A percentile compares a stretch with the other conserved stretches of the same genome.
Conservation (phyloP, 2,888 invertebrate species). For the Andrena camellia region DNA sequence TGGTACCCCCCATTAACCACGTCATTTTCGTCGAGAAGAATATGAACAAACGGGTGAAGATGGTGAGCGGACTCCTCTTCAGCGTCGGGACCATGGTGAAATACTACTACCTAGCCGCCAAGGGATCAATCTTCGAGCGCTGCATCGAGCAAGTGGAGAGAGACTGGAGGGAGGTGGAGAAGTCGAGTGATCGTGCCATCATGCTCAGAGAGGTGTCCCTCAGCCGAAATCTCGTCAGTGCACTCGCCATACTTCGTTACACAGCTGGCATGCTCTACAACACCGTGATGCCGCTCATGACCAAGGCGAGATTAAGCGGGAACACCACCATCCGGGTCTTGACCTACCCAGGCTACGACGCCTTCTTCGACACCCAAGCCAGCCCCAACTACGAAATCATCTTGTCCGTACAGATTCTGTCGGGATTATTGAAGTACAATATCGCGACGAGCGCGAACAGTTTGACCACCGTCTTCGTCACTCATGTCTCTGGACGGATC, state of each 20-base stretch:
- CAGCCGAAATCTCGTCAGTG: conserved; percentile 57
- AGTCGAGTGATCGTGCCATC: conserved; percentile 19
- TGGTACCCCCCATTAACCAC: conserved; percentile 23
- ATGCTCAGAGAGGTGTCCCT: conserved; percentile 57
- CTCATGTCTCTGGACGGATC: conserved; percentile 64
- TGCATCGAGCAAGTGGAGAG: conserved; percentile 68
- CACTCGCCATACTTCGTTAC: conserved; percentile 54
- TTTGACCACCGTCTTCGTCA: conserved; percentile 59
- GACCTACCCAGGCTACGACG: conserved; percentile 59
- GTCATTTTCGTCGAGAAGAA: conserved; percentile 21
- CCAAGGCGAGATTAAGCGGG: not conserved
- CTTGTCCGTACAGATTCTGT: conserved; percentile 39
- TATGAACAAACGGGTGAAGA: conserved; percentile 43
- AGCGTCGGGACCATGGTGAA: conserved; percentile 62
- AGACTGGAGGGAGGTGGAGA: conserved; percentile 68
- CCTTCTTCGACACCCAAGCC: conserved; percentile 47
- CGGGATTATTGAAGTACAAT: conserved; percentile 42
- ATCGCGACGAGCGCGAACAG: conserved; percentile 53
- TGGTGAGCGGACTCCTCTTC: conserved; percentile 62
- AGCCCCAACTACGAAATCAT: conserved; percentile 65
- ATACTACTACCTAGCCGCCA: conserved; percentile 56
- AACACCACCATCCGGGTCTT: conserved; percentile 62
- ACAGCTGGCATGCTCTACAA: conserved; percentile 44
- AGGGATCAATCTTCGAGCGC: conserved; percentile 42
- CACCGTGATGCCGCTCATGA: conserved; percentile 22